phyloP scores from a whole-genome alignment of 2,113 vertebrate species.

The Mobula birostris region DNA sequence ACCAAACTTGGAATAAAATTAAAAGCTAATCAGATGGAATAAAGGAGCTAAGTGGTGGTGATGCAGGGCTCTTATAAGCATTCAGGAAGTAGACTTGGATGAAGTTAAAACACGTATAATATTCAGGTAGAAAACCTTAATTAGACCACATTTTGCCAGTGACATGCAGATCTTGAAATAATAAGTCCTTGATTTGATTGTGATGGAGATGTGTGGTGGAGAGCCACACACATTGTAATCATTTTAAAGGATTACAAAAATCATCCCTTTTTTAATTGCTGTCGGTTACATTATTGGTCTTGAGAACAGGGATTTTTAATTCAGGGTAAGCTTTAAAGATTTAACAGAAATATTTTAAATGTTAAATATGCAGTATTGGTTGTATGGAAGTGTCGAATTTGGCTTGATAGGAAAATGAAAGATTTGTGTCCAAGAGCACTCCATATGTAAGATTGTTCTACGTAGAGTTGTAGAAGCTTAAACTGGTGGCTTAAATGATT shows the following conservation, averaged over 20 bases:
- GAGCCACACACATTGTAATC: background rate
- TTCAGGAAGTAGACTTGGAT: background rate
- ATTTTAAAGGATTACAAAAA: background rate
- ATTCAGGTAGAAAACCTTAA: background rate
- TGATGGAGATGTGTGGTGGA: no score
- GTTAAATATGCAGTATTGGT: background rate
- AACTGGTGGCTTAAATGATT: background rate
- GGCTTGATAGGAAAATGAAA: background rate
- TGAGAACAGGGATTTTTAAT: background rate
- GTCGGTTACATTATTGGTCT: background rate
- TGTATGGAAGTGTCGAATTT: background rate
- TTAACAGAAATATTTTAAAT: background rate
- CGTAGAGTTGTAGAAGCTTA: background rate
- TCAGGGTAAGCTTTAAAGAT: background rate
- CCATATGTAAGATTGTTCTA: background rate
- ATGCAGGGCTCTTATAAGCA: no score
- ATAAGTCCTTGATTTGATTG: no score
- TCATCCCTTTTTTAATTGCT: background rate
- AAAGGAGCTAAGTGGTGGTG: background rate
- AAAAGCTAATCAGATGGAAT: background rate
- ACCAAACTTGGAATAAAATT: background rate
- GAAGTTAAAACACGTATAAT: background rate
- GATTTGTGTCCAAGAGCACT: no score
- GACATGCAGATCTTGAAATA: no score
- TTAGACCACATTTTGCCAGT: background rate